Percentiles rank a stretch among this genome's conserved stretches.
These are phyloP conservation scores for Palythoa grandis DNA, from an alignment of 92 coral and sea anemone species.

Conservation along the genomic window DNA sequence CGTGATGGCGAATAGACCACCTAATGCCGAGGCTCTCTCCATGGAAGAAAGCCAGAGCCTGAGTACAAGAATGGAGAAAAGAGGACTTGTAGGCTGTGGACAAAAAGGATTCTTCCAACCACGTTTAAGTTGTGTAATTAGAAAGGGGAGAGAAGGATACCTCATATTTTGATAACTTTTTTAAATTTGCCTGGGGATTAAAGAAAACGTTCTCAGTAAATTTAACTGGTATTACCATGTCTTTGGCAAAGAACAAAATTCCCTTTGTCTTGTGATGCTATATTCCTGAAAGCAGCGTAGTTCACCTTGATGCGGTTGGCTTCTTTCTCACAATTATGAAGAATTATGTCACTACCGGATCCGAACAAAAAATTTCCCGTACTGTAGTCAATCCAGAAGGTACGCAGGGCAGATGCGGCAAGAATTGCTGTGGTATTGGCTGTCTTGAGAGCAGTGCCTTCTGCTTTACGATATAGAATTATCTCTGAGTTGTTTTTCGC, in stretches of 20 bases:
- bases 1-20: too few relatives aligned
- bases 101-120: too few relatives aligned
- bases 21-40: too few relatives aligned
- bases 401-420: background rate
- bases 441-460: background rate
- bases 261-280: background rate
- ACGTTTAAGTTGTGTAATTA: background rate
- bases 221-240: background rate
- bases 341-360: slow-evolving; percentile 6
- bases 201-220: too few relatives aligned
- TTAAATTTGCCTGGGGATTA: background rate
- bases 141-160: too few relatives aligned
- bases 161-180: too few relatives aligned
- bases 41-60: too few relatives aligned
- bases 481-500: slow-evolving; percentile 10
- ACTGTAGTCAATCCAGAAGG: slow-evolving; percentile 29
- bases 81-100: too few relatives aligned
- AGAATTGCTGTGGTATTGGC: background rate
- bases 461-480: background rate
- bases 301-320: background rate
- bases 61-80: too few relatives aligned
- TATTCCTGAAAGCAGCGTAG: slow-evolving; percentile 5
- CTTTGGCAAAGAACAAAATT: slow-evolving; percentile 18
- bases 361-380: slow-evolving; percentile 14
- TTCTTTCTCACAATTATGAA: background rate